Base-by-base conservation (phyloP, 2,888 invertebrate genomes). In the Epinotia brunnichana region DNA sequence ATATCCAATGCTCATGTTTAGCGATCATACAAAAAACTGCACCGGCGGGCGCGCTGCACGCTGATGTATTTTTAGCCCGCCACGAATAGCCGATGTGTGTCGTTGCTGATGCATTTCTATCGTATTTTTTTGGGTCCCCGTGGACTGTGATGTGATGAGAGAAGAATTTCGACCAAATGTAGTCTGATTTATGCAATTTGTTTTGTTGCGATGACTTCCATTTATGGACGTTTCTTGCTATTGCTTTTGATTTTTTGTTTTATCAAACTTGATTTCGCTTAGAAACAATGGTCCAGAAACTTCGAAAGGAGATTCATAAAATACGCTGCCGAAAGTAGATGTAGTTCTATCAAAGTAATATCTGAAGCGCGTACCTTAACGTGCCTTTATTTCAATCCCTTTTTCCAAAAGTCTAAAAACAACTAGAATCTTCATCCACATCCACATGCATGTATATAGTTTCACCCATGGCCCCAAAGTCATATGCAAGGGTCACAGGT, bases 31-130 rank as follows among this genome's bases (percentile, higher is more conserved):
- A 68, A 73, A 73, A 72, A 73, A 73, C 62, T 73, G 73, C 73
- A 73, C 56, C 69, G 69, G 73, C 69, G 57, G 71, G 64, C 73
- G 70, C 62, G 73, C 51, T 67, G 71, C 67, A 68, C 51, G 57
- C 54, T 54, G 70, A 35, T 5, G 53, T 73, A 73, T 73, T 73
- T 73, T 69, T 73, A 69, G 73, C 62, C 41, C 9, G 51, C 73
- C 73, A 69, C 57, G 87, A 91, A 91, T 90, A 91, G 84, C 79
- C 77, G 77, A 86, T 85, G 80, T 87, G 84, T 87, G 87, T 82
- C 87, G 86, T 78, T 79, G 81, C 80, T 79, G 78, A 82, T 84
- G 83, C 85, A 81, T 83, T 84, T 81, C 81, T 81, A 85, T 83
- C 81, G 74, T 77, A 75, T 74, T 75, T 78, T 75, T 78, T 75